A percentile compares a stretch with the other conserved stretches of the same genome.
These are phyloP conservation scores for Glyphotaelius pellucidus DNA, from an alignment of 2,888 invertebrate genomes.

Conservation along the genomic window DNA sequence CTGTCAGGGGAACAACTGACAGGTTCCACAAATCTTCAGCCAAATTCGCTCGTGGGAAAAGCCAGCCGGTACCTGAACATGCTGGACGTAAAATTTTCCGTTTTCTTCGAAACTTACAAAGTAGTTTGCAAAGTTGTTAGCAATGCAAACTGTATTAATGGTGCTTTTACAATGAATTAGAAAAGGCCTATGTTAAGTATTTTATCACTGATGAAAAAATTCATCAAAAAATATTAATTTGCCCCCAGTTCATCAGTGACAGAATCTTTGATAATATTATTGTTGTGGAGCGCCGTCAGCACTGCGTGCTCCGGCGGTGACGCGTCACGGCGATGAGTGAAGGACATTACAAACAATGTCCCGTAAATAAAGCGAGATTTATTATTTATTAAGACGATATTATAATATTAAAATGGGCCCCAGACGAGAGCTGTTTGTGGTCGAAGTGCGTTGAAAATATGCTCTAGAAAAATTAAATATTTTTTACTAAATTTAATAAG, in stretches of 20 bases:
- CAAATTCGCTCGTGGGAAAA: too few relatives aligned
- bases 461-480: background rate
- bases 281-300: background rate
- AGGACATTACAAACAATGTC: slow-evolving; percentile 35
- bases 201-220: background rate
- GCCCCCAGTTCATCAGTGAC: too few relatives aligned
- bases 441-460: background rate
- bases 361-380: slow-evolving; percentile 26
- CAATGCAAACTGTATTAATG: too few relatives aligned
- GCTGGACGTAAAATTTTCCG: too few relatives aligned
- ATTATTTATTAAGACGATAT: slow-evolving; percentile 43
- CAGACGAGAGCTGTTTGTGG: slow-evolving; percentile 25
- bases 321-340: slow-evolving; percentile 25
- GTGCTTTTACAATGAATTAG: too few relatives aligned
- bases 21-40: too few relatives aligned
- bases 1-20: too few relatives aligned
- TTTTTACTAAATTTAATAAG: background rate
- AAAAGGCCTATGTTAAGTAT: too few relatives aligned
- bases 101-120: too few relatives aligned
- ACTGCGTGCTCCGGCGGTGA: background rate
- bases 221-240: background rate
- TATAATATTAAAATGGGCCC: slow-evolving; percentile 24
- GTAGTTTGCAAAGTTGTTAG: too few relatives aligned
- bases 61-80: too few relatives aligned
- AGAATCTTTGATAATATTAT: background rate